Base-by-base conservation (phyloP, 2,797 vertebrate species). In the Karalla daura region DNA sequence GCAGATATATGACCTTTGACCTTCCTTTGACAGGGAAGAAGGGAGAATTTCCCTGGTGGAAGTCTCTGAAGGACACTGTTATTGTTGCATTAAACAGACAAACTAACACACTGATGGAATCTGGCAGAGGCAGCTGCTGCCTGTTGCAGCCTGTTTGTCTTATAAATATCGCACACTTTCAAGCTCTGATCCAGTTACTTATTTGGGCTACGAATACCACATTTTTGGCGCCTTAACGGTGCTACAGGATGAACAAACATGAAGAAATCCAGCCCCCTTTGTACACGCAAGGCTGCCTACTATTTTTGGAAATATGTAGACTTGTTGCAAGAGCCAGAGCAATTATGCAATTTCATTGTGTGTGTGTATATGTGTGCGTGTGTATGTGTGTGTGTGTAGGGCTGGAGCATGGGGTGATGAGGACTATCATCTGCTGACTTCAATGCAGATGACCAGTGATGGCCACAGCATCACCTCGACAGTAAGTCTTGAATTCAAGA, bases 361-460 rank as follows among this genome's bases (percentile, higher is more conserved):
- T 28, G 54, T 66, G 17, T 30, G 45, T 40, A 39, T 30, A 27
- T 55, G 39, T 59, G 47, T 74, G 20, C 74, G 64, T 73, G 2
- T 67, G 28, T 81, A 53, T 70, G 45, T 73, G 25, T 58, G 14
- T 33, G 33, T 37, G 12, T 8, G 13, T 63, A 89, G 86, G 87
- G 75, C 78, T 55, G 50, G 63, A 88, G 59, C 41, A 90, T 89
- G 88, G 88, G 90, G 78, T 88, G 88, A 91, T 82, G 90, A 91
- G 86, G 88, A 86, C 77, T 80, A 76, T 87, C 84, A 61, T 87
- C 85, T 78, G 83, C 81, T 85, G 84, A 90, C 78, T 74, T 89
- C 74, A 63, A 79, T 89, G 89, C 92, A 89, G 89, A 91, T 90
- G 89, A 91, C 90, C 89, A 93, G 93, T 91, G 91, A 95, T 95